phyloP scores from a whole-genome alignment of 2,797 vertebrate genomes.

The Tauraco hartlaubi region DNA sequence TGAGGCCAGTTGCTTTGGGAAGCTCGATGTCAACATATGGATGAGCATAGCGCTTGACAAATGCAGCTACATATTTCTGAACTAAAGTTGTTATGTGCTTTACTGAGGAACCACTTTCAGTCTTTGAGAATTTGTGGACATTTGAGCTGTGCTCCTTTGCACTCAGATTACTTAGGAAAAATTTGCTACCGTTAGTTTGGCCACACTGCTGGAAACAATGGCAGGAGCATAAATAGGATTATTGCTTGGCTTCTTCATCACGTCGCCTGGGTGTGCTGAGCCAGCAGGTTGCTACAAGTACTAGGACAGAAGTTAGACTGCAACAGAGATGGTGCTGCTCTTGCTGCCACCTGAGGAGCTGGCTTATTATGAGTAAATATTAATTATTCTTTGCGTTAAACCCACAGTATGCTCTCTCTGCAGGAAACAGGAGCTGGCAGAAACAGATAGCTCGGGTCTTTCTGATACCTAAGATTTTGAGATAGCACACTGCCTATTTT shows the following conservation, averaged over 20 bases:
- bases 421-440: neutral
- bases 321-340: neutral
- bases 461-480: neutral
- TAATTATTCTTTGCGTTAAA: neutral
- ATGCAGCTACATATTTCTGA: neutral
- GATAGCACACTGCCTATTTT: neutral
- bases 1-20: neutral
- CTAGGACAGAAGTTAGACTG: neutral
- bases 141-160: neutral
- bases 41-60: neutral
- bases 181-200: neutral
- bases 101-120: neutral
- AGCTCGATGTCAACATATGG: neutral
- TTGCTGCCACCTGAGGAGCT: neutral
- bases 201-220: neutral
- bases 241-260: neutral
- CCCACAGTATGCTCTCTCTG: neutral
- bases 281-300: neutral
- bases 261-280: rapidly evolving
- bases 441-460: neutral
- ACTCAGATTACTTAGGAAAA: neutral
- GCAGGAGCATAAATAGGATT: rapidly evolving
- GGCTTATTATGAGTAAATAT: neutral
- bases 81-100: neutral
- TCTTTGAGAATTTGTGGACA: neutral